phyloP scores from a whole-genome alignment of 2,113 vertebrate genomes.

The Connochaetes taurinus region DNA sequence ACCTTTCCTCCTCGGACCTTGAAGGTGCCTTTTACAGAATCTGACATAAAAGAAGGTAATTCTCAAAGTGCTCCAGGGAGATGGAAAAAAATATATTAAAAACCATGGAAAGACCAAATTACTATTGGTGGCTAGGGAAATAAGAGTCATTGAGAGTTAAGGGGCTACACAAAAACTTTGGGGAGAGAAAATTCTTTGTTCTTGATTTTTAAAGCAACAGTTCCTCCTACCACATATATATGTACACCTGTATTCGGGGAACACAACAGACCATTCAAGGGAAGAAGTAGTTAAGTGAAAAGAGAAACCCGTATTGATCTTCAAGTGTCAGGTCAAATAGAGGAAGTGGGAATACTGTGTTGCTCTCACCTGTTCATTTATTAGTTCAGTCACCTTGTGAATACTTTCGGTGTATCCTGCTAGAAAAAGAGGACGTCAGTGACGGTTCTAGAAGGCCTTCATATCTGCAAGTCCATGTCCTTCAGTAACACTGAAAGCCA shows the following conservation, averaged over 20 bases:
- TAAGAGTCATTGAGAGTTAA: slow-evolving; percentile 47
- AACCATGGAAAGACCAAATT: slow-evolving; percentile 59
- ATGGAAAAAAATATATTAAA: slow-evolving; percentile 63
- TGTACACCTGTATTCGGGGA: neutral
- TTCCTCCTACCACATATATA: neutral
- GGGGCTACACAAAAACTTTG: neutral
- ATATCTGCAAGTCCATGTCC: neutral
- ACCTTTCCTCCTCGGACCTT: slow-evolving; percentile 43
- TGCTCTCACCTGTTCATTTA: neutral
- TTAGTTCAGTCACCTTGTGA: neutral
- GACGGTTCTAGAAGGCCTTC: too few relatives aligned
- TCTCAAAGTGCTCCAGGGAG: slow-evolving; percentile 44
- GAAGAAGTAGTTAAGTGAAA: neutral
- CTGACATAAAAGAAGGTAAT: slow-evolving; percentile 58
- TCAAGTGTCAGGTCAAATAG: neutral
- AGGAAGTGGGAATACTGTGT: neutral
- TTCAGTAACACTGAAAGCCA: neutral
- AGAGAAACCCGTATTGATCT: neutral
- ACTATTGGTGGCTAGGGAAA: slow-evolving; percentile 53
- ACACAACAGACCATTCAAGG: neutral
- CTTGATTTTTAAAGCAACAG: slow-evolving; percentile 19
- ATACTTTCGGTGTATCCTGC: neutral
- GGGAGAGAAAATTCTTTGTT: neutral
- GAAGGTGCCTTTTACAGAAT: slow-evolving; percentile 60
- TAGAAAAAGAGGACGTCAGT: neutral